Conservation (phyloP, 2,797 vertebrate species). For the Alosa sapidissima region DNA sequence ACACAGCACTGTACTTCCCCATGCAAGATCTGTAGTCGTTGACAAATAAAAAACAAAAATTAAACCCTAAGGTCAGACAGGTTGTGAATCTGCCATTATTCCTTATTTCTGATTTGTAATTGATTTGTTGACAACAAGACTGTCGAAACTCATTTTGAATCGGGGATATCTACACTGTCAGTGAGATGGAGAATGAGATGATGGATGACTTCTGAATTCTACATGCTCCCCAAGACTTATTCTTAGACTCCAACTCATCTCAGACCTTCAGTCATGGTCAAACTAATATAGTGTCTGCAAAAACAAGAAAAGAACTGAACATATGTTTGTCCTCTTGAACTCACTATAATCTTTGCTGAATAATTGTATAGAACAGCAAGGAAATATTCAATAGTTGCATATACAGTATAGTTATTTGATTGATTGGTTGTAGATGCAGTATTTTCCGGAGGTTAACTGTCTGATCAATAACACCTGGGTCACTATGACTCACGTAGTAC, state of each 20-base stretch:
- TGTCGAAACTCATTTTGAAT: not conserved
- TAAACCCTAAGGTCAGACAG: not conserved
- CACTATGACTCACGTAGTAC: not conserved
- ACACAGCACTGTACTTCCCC: not conserved
- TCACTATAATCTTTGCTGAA: not conserved
- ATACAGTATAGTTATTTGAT: not conserved
- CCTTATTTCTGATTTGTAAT: not conserved
- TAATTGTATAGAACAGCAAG: not conserved
- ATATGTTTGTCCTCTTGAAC: not conserved
- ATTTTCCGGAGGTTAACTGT: not conserved
- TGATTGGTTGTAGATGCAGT: not conserved
- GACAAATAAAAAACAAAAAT: not conserved
- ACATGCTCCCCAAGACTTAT: not conserved
- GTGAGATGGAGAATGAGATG: not conserved
- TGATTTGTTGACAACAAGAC: not conserved
- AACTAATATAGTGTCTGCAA: not conserved
- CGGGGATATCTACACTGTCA: not conserved
- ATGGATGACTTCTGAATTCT: not conserved
- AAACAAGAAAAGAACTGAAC: not conserved
- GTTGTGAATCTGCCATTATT: not conserved
- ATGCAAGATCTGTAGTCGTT: not conserved
- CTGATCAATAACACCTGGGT: not conserved
- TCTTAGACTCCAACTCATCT: not conserved
- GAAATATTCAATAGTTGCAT: not conserved
- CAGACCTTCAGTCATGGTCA: not conserved